These are phyloP conservation scores for Mustela erminea DNA, from an alignment of 2,797 vertebrate genomes.

Conservation along the genomic window DNA sequence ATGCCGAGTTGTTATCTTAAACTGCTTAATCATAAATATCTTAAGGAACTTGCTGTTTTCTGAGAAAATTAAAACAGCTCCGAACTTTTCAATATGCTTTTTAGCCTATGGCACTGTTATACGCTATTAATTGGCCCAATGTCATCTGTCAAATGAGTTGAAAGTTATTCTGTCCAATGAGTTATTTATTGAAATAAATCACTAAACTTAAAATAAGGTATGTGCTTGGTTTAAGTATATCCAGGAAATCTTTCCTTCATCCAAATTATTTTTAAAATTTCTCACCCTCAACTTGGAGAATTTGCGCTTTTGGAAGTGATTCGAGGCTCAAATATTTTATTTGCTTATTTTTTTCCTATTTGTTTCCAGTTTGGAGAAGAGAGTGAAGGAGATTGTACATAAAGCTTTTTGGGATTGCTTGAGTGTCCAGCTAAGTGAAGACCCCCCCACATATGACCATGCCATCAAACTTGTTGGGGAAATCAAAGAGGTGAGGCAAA, in stretches of 20 bases:
- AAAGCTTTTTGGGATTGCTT: constrained; percentile 98
- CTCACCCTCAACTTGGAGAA: background rate
- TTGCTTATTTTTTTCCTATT: background rate
- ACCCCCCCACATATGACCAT: constrained; percentile 94
- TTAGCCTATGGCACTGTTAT: background rate
- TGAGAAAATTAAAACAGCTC: background rate
- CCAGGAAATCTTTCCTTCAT: background rate
- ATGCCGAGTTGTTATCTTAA: background rate
- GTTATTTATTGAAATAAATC: constrained; percentile 21
- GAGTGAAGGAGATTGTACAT: constrained; percentile 96
- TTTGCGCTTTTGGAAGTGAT: constrained; percentile 65
- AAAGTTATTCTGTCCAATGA: constrained; percentile 11
- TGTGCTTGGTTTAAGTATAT: constrained; percentile 2
- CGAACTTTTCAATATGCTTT: background rate
- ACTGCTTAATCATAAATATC: background rate
- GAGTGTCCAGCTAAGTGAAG: constrained; percentile 93
- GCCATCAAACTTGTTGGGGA: constrained; percentile 96
- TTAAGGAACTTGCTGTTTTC: constrained; percentile 5
- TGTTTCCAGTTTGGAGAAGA: constrained; percentile 93
- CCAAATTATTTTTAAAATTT: constrained; percentile 40
- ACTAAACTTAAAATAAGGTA: constrained; percentile 17
- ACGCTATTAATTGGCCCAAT: background rate
- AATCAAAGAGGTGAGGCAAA: constrained; percentile 95
- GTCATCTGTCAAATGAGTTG: background rate
- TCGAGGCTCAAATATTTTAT: background rate